These are phyloP conservation scores for Bruchidius siliquastri DNA, from an alignment of 2,888 invertebrate species.

Conservation along the genomic window DNA sequence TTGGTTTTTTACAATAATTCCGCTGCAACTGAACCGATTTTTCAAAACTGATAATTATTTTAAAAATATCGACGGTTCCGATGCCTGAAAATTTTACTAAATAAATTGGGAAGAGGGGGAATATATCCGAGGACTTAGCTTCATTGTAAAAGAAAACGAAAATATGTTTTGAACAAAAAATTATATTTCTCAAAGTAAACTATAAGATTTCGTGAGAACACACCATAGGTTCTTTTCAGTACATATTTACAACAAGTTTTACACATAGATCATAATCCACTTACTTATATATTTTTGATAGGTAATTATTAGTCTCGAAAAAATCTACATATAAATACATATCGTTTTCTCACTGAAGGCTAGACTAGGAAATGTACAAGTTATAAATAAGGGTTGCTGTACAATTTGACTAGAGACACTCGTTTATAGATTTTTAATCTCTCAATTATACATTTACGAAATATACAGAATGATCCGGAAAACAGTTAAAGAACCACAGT, in stretches of 20 bases:
- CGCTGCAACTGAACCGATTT: too few species aligned
- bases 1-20: too few species aligned
- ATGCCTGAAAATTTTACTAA: too few species aligned
- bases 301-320: neutral
- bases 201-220: neutral
- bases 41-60: too few species aligned
- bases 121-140: too few species aligned
- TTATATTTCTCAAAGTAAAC: neutral
- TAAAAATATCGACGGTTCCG: too few species aligned
- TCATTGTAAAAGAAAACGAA: neutral
- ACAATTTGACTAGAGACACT: constrained; percentile 25
- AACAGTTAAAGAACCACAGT: neutral
- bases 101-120: too few species aligned
- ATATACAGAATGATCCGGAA: neutral
- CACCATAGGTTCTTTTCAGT: neutral
- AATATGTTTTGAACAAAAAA: neutral
- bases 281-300: neutral
- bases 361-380: neutral
- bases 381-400: constrained; percentile 1
- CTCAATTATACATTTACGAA: constrained; percentile 13
- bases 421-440: constrained; percentile 22
- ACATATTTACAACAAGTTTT: neutral
- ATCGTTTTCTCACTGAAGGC: neutral
- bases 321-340: neutral
- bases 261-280: neutral